Base-by-base conservation (phyloP, 2,888 invertebrate species). In the Drosophila subquinaria region DNA sequence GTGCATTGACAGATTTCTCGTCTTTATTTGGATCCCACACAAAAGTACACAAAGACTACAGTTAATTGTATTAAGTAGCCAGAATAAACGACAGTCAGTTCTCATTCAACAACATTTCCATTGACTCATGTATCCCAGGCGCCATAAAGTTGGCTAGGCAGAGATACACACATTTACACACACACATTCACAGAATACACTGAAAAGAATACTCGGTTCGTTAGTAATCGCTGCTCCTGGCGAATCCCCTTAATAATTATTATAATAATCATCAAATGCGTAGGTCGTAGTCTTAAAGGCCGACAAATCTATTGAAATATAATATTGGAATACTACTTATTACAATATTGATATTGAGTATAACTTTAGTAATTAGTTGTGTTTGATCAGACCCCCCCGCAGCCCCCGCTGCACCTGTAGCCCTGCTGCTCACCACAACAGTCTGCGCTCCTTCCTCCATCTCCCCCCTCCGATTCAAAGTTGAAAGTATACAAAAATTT, bases 241-340 rank as follows among this genome's bases (percentile, higher is more conserved):
- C 56, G 66, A 63, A 36, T 36, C 33, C 59, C 51, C 65, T 36
- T 65, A 47, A 67, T 65, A 47, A 67, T 43, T 23, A 43, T 50
- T 10, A 33, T 36, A 35, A 45, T 57, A 23, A 23, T 36, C 35
- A 57, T 23, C 20, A 43, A 43, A 77, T 69, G 69, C 45, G 89
- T 89, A 83, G 89, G 82, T 66, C 71, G 89, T 77, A 84, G 84
- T 69, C 75, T 66, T 61, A 71, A 77, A 77, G 88, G 45, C 81
- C 76, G 43, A 55, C 57, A 51, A 57, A 51, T 30, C 47, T 53
- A 61, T 55, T 42, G 27, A 69, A 69, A 76, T 57, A 69, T 69
- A 64, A n/a, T 62, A 59, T 62, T 68, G 36, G 69, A 56, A 53
- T 69, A 36, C 13, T 36, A 27, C 27, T 27, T 27, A 69, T 50